Evolutionary conservation across 2,797 vertebrate species (phyloP), one percentile per base, ranked within the genome.

Genomic region (Manis pentadactyla): DNA sequence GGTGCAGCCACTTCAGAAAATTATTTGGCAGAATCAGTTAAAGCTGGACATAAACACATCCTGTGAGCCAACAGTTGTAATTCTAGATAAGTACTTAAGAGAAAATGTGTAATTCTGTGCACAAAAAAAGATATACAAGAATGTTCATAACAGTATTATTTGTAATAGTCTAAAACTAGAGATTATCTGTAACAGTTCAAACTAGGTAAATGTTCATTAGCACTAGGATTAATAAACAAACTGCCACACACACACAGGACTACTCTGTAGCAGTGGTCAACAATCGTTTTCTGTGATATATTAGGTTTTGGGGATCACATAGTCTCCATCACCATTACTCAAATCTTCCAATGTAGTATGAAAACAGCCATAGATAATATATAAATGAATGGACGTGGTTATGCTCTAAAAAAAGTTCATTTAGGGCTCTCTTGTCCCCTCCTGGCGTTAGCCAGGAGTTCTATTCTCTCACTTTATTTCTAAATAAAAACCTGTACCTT

Each of bases 61-160:
- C 12, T 91, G 25, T 68, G 21, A 66, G 1, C 19, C 18, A 77
- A 84, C 11, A 77, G 53, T 39, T 84, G 19, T 13, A 87, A 37
- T 91, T 94, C 9, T 79, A 75, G 29, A 0, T 25, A 77, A 86
- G 79, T 42, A 74, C 19, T 95, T 37, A 46, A n/a, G 49, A 88
- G 63, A 96, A 86, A 63, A 90, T 61, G 29, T 74, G 10, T 39
- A 55, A 83, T 78, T 96, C 64, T 93, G 46, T 95, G 46, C 14
- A 87, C n/a, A 85, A 51, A 73, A 55, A 53, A 55, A 53, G 29
- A 82, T 15, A 49, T 37, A 74, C 3, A 82, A 90, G 29, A 94
- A 85, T 69, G 17, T 86, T 88, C 31, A 85, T 42, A 74, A 18
- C 11, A 39, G 1, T 86, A 71, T 69, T 59, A 91, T 74, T 84